phyloP scores from a whole-genome alignment of 2,888 invertebrate genomes.

The Nemotelus nigrinus region DNA sequence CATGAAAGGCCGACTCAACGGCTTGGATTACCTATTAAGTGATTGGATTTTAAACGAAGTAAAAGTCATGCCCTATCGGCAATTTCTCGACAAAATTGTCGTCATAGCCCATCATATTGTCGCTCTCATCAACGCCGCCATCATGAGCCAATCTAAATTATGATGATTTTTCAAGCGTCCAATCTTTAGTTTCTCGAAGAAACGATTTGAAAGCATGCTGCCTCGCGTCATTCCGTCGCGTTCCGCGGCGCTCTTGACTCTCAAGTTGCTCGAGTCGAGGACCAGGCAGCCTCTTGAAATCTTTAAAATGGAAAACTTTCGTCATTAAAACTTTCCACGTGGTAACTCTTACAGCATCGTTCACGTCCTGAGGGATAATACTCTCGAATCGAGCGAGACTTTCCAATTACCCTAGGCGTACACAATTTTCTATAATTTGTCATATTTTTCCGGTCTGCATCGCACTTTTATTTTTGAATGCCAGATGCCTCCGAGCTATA shows the following conservation, averaged over 20 bases:
- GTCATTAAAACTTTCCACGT: conserved; percentile 46
- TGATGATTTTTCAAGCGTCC: conserved; percentile 23
- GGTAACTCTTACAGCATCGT: conserved; percentile 18
- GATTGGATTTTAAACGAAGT: conserved; percentile 4
- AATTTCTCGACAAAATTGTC: conserved; percentile 28
- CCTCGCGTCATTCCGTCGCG: background rate
- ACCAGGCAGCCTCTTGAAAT: conserved; percentile 24
- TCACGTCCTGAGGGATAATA: conserved; percentile 7
- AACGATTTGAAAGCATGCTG: background rate
- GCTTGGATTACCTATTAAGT: background rate
- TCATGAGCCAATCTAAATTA: conserved; percentile 26
- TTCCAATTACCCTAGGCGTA: conserved; percentile 42
- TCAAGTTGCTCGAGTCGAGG: conserved; percentile 8
- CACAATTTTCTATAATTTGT: conserved; percentile 42
- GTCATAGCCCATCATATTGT: conserved; percentile 3
- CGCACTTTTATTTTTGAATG: background rate
- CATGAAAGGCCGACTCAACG: background rate
- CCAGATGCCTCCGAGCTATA: conserved; percentile 12
- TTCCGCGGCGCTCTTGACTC: background rate
- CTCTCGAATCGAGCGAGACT: background rate
- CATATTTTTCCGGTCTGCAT: conserved; percentile 37
- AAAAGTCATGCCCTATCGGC: background rate
- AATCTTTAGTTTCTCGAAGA: conserved; percentile 26
- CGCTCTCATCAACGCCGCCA: conserved; percentile 20
- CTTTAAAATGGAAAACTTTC: conserved; percentile 41